Evolutionary conservation across 2,888 invertebrate genomes (phyloP), one percentile per base, ranked within the genome.

Genomic region (Oeneis ivallda): DNA sequence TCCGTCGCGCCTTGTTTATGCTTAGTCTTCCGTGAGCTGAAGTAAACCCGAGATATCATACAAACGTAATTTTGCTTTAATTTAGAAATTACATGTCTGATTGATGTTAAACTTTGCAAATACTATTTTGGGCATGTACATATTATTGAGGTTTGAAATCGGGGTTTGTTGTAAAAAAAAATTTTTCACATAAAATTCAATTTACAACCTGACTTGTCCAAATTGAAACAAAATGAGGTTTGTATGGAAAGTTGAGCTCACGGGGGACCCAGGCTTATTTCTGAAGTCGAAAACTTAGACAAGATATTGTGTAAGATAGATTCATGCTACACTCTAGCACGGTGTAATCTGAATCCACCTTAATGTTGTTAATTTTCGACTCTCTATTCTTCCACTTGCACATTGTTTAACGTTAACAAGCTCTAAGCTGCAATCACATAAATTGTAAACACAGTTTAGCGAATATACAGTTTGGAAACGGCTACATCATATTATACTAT

Each of bases 401-500:
- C 79, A 79, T 76, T 71, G 77, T 78, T 77, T 79, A 79, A 79
- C 80, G 81, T 80, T 76, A 78, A 76, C 73, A 75, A 65, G 74
- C 72, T 72, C 49, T 69, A 78, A 77, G 75, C 74, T 71, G 68
- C 58, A 47, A 54, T 54, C 66, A 67, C 67, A 26, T 19, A 19
- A 10, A 41, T 41, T 56, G 39, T 41, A 19, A 41, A 1, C 19
- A 19, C 56, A 41, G 56, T 41, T 19, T 41, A 41, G 41, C 19
- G 13, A 56, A 10, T 19, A 7, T 56, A 56, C 56, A 56, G 56
- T 56, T 19, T 41, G 41, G 39, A 41, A 56, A 19, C 56, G 13
- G 4, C 10, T 15, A 4, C 26, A 32, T 53, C 26, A 26, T 26
- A 26, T 26, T 1, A 26, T 26, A 1, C 26, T 26, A 5, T 26